Evolutionary conservation across 2,888 invertebrate species (phyloP).

Genomic region (Silvanus unidentatus): DNA sequence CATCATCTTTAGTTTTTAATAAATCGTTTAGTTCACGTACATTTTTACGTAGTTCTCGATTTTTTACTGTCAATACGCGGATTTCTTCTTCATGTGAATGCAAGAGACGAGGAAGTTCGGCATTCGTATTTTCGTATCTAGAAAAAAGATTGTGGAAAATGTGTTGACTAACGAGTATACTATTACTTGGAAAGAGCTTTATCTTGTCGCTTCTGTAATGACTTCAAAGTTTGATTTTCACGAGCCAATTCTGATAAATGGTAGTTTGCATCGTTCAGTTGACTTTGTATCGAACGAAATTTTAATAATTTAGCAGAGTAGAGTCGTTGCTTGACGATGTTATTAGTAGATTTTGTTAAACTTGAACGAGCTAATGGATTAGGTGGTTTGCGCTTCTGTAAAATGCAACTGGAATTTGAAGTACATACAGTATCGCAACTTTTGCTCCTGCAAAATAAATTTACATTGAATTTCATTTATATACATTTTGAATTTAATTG

Average conservation of each 20-base stretch:
- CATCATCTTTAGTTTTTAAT: slow-evolving; percentile 64
- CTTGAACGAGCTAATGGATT: slow-evolving; percentile 39
- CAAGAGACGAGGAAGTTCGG: slow-evolving; percentile 69
- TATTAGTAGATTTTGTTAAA: slow-evolving; percentile 17
- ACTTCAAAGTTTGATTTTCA: slow-evolving; percentile 70
- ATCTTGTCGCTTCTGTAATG: slow-evolving; percentile 74
- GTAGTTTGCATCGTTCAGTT: slow-evolving; percentile 71
- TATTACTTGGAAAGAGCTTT: slow-evolving; percentile 63
- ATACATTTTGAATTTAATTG: background rate
- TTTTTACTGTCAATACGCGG: slow-evolving; percentile 62
- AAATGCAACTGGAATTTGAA: slow-evolving; percentile 43
- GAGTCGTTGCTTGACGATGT: slow-evolving; percentile 54
- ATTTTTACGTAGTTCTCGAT: slow-evolving; percentile 59
- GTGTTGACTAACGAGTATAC: background rate
- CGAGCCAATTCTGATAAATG: slow-evolving; percentile 65
- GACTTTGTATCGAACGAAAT: slow-evolving; percentile 72
- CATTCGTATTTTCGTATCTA: slow-evolving; percentile 70
- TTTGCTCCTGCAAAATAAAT: slow-evolving; percentile 32
- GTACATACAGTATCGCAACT: slow-evolving; percentile 43
- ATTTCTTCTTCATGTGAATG: slow-evolving; percentile 75
- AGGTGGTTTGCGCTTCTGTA: slow-evolving; percentile 40
- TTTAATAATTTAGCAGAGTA: slow-evolving; percentile 71
- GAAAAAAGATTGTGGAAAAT: slow-evolving; percentile 8
- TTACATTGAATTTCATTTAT: background rate
- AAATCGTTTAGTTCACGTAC: slow-evolving; percentile 58